Evolutionary conservation across 2,888 invertebrate species (phyloP), one percentile per base, ranked within the genome.

Genomic region (Chrysomela aeneicollis): DNA sequence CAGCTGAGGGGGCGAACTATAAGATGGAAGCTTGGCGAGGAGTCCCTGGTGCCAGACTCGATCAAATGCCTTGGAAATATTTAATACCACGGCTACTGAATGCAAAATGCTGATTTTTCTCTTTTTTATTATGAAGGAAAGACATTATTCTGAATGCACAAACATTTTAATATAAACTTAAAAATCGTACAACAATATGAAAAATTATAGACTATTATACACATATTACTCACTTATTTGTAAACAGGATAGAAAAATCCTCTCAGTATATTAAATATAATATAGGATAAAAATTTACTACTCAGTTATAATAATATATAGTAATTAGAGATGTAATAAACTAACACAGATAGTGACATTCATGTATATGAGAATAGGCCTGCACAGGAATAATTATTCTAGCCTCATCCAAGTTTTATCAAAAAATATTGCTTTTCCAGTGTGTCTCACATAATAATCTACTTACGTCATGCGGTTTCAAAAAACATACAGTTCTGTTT

Each of bases 101-200:
- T 5, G 26, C 6, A 6, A 26, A 26, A 26, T 26, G 6, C 3
- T 26, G 26, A 26, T 26, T 26, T 26, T 26, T 6, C 3, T 26
- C 26, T 3, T 26, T 26, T 26, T 26, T 3, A 26, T 26, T 26
- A 6, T 50, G 37, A 46, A 30, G 47, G 49, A 57, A 54, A 73
- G 65, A 55, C 58, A 37, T 49, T n/a, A 55, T 51, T 66, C 78
- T 83, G 87, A 89, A 89, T 90, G 89, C 90, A 90, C 89, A 90
- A 90, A 90, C 89, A 88, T 90, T 90, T 90, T 90, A 90, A 90
- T 90, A 90, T 90, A 90, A 90, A 91, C 90, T 90, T 90, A 90
- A 90, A 90, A 90, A 90, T 85, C 88, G 89, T 90, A 90, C 90
- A 90, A 90, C 90, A 90, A 90, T 90, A 90, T 90, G 90, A 90